Evolutionary conservation across 2,888 invertebrate species (phyloP), one percentile per base, ranked within the genome.

Genomic region (Thereva nobilitata): DNA sequence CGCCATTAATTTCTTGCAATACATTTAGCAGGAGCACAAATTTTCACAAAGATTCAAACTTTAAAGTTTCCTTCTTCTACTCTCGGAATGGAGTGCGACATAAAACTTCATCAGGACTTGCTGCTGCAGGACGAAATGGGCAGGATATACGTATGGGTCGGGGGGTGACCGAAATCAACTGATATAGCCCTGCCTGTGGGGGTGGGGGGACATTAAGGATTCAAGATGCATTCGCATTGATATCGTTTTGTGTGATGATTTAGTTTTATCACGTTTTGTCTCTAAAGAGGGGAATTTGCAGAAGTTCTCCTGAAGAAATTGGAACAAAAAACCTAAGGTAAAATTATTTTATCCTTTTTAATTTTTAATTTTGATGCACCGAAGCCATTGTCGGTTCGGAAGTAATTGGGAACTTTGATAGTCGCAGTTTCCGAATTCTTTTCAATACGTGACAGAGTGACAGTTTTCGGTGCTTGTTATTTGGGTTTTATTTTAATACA

Each of bases 1-100:
- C 54, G 37, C 61, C 68, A 66, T 68, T 68, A 68, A 68, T 65
- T 68, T 68, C 64, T 65, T 68, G 68, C 68, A 68, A 68, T 61
- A 68, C 68, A 68, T 68, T 68, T 68, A 64, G 63, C 64, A 65
- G 2, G 52, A 10, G 53, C 54, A 61, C 61, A 61, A 61, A 49
- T 61, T 61, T 45, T 4, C 9, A 50, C 50, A 12, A 4, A 10
- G 23, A 9, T 61, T 53, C 6, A 49, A 61, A 61, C 61, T 61
- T 61, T 50, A 61, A 50, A 50, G 49, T 50, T 61, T 40, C 41
- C 23, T 42, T 50, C 10, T 12, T 37, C 45, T 12, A 42, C 40
- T 23, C 23, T 23, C 23, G 23, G 23, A 23, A 23, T 23, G 23
- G 61, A 34, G 61, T 61, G 61, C 41, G 50, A 61, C 61, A 61